phyloP scores from a whole-genome alignment of 2,888 invertebrate species.

The Leptopilina drosophilae region DNA sequence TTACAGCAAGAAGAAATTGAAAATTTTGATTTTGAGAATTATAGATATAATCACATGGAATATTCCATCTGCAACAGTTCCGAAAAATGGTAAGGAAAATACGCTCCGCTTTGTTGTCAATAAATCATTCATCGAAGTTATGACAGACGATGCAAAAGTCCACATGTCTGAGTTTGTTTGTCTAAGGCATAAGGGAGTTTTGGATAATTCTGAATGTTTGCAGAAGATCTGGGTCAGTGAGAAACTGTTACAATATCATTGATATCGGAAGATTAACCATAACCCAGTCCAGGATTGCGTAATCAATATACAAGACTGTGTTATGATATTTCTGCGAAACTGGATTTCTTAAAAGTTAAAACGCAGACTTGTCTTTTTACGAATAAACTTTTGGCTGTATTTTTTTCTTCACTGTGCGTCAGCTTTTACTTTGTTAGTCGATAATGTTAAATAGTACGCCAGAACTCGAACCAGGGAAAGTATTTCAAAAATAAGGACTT shows the following conservation, averaged over 20 bases:
- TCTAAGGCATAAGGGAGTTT: constrained; percentile 26
- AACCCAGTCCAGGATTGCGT: constrained; percentile 18
- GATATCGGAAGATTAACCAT: constrained; percentile 34
- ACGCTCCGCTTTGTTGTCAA: constrained; percentile 1
- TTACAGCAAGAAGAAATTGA: too few species aligned
- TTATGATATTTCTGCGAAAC: constrained; percentile 21
- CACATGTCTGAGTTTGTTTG: constrained; percentile 36
- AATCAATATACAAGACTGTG: not conserved
- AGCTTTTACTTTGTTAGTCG: too few species aligned
- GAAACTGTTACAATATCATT: constrained; percentile 31
- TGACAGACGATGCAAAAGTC: constrained; percentile 36
- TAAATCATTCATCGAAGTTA: constrained; percentile 34
- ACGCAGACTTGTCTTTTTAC: too few species aligned
- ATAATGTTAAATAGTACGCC: too few species aligned
- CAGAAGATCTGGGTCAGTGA: constrained; percentile 33
- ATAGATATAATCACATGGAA: too few species aligned
- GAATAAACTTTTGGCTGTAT: too few species aligned
- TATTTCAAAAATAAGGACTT: too few species aligned
- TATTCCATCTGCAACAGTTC: not conserved
- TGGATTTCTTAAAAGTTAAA: not conserved
- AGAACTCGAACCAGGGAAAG: too few species aligned
- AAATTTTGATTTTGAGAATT: not conserved
- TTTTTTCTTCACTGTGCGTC: too few species aligned
- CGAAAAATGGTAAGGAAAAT: constrained; percentile 21
- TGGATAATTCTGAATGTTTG: constrained; percentile 20